These are phyloP conservation scores for Toxonevra muliebris DNA, from an alignment of 2,888 invertebrate species.

Conservation along the genomic window DNA sequence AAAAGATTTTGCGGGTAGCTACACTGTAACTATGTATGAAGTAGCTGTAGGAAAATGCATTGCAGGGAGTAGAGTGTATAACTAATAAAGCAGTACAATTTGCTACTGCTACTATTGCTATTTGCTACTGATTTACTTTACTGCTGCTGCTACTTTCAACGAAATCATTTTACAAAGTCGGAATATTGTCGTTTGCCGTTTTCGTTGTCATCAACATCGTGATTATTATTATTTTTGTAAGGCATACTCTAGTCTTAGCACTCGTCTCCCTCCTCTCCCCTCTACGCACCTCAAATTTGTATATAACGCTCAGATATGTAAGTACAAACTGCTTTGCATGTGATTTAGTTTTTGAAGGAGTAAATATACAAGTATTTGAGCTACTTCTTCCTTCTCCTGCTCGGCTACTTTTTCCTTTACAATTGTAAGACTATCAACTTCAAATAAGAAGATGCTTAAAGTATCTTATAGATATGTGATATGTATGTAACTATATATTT, in stretches of 20 bases:
- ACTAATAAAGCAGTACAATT: background rate
- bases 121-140: background rate
- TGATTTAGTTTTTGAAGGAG: background rate
- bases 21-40: conserved; percentile 2
- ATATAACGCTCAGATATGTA: too few species aligned
- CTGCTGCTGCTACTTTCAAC: background rate
- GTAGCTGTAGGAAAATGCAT: background rate
- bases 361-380: background rate
- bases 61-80: conserved; percentile 1
- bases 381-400: background rate
- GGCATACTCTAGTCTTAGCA: too few species aligned
- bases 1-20: background rate
- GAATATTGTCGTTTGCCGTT: too few species aligned
- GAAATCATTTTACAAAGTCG: too few species aligned
- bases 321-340: background rate
- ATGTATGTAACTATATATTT: conserved; percentile 5
- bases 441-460: conserved; percentile 40
- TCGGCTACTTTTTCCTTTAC: background rate
- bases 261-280: too few species aligned
- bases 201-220: too few species aligned
- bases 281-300: too few species aligned
- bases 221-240: too few species aligned
- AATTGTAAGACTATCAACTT: conserved; percentile 43
- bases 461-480: background rate
- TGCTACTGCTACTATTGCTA: too few species aligned